Base-by-base conservation (phyloP, 2,888 invertebrate genomes). In the Folsomia manolachei region DNA sequence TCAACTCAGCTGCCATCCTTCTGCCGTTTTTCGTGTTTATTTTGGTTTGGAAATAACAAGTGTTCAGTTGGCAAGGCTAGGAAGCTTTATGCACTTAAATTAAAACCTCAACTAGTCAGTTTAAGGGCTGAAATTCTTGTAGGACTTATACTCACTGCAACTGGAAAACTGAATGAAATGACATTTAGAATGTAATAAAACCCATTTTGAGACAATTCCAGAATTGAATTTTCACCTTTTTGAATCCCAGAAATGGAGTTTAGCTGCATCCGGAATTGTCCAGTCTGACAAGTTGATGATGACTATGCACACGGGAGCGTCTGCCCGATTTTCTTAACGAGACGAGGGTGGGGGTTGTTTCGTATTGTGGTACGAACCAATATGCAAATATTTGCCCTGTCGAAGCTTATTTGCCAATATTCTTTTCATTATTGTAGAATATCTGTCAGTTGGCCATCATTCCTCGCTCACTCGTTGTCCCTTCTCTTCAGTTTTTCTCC, bases 341-440 rank as follows among this genome's bases (percentile, higher is more conserved):
- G 21, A 51, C 51, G 56, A 56, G 56, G 56, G 7, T 56, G 56
- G 56, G 56, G 51, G 51, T 11, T 51, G n/a, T 51, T 51, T 51
- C 51, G 9, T 51, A 51, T n/a, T n/a, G n/a, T n/a, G n/a, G 18
- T 18, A 51, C 9, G 65, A 25, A 52, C 39, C 69, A 52, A n/a
- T 51, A 69, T 72, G 72, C 72, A 72, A 72, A 72, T 72, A 72
- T 72, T 72, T 72, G 72, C 69, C 39, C 61, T 26, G 64, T 23
- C 25, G 68, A 51, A 65, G 74, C 68, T 71, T 75, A 73, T 73
- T 73, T 73, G 73, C 71, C 69, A 73, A 64, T 64, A 64, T 64
- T 63, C 24, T 75, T 73, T 75, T 73, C 71, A 73, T 75, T 66
- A 64, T 63, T 53, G 53, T 70, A 18, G 64, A 27, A 64, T 64